phyloP scores from a whole-genome alignment of 2,797 vertebrate species.

The Urosaurus nigricauda region DNA sequence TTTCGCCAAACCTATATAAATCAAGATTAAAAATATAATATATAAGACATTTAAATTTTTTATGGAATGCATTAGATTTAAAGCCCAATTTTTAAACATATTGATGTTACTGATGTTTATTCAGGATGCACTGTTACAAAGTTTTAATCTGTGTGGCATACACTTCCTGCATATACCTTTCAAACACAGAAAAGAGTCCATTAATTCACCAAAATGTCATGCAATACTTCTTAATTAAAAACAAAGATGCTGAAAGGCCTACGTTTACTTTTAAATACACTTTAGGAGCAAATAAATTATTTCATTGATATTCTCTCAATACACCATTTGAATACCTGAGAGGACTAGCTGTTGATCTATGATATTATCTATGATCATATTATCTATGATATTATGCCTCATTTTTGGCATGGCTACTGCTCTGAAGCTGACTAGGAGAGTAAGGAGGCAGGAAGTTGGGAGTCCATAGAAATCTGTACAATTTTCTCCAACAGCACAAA shows the following conservation, averaged over 20 bases:
- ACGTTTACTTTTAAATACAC: not conserved
- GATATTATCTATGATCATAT: too few species aligned
- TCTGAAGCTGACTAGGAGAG: not conserved
- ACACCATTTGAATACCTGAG: not conserved
- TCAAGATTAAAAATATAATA: constrained; percentile 37
- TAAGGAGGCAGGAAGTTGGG: not conserved
- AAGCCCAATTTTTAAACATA: constrained; percentile 18
- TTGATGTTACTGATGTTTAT: constrained; percentile 25
- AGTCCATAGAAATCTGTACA: too few species aligned
- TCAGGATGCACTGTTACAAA: not conserved
- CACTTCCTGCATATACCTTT: not conserved
- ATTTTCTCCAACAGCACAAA: too few species aligned
- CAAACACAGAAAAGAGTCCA: not conserved
- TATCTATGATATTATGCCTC: not conserved
- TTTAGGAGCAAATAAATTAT: not conserved
- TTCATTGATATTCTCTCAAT: not conserved
- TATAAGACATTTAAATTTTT: not conserved
- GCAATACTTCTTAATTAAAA: not conserved
- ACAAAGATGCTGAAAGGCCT: not conserved
- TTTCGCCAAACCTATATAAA: constrained; percentile 82
- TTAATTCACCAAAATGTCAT: not conserved
- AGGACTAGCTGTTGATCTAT: not conserved
- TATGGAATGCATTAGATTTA: constrained; percentile 17
- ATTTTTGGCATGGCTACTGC: not conserved
- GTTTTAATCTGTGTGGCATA: constrained; percentile 21